Evolutionary conservation across 2,888 invertebrate species (phyloP).

Genomic region (Hydrotaea diabolus): DNA sequence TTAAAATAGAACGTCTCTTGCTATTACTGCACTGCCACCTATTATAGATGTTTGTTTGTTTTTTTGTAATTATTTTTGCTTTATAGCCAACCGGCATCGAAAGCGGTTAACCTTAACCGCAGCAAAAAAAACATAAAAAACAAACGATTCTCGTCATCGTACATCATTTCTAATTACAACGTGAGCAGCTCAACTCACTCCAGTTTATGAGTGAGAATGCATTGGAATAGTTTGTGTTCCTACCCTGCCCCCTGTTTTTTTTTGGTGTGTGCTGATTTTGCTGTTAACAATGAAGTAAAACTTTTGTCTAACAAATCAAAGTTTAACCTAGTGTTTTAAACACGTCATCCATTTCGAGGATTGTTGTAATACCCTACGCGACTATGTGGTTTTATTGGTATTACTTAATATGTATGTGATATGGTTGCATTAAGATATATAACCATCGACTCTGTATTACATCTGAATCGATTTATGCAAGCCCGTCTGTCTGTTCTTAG

Average conservation of each 20-base stretch:
- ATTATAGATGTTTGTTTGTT: not conserved
- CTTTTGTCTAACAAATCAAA: constrained; percentile 20
- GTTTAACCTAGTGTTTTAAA: constrained; percentile 10
- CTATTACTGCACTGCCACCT: not conserved
- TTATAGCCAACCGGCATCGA: not conserved
- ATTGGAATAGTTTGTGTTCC: not conserved
- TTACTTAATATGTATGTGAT: no score
- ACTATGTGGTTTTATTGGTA: no score
- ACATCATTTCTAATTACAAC: constrained; percentile 26
- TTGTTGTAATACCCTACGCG: no score
- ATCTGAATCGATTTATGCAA: no score
- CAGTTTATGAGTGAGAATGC: not conserved
- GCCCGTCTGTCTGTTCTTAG: no score
- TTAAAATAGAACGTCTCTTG: not conserved
- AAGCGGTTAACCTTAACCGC: constrained; percentile 29
- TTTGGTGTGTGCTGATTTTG: not conserved
- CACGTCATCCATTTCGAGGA: no score
- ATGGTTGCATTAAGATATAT: no score
- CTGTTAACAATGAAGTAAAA: not conserved
- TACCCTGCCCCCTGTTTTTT: not conserved
- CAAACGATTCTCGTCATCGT: constrained; percentile 21
- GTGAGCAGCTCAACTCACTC: not conserved
- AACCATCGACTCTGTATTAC: no score
- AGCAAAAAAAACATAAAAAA: not conserved
- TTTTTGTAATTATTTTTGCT: not conserved